Base-by-base conservation (phyloP, 1,140 invertebrate genomes). In the Babylonia areolata region DNA sequence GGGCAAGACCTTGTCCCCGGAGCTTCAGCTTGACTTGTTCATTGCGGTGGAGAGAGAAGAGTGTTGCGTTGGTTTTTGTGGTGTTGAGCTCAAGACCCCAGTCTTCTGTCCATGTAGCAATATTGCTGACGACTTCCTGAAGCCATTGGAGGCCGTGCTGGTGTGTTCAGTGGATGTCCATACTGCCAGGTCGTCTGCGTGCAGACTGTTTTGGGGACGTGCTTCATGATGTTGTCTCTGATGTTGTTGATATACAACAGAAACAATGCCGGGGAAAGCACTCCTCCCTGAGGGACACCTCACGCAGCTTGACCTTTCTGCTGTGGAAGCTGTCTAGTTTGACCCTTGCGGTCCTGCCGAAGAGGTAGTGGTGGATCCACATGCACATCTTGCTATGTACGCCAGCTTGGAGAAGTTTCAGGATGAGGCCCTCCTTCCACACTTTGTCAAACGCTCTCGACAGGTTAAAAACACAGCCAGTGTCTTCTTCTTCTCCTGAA, bases 21-120 rank as follows among this genome's bases (percentile, higher is more conserved):
- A 86, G 85, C 28, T 3, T 82, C 37, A 75, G 40, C 6, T 81
- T 86, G 80, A 73, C 58, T 75, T 46, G 15, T 58, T 86, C 80
- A 35, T 82, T 81, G 33, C 35, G 12, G 79, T 86, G 6, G 80
- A 86, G 51, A 86, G 69, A 11, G 79, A 81, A 82, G 79, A 86
- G 85, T 33, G 58, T 86, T 54, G 85, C 39, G 80, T 46, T 54
- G 28, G 85, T 81, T 37, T 82, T 86, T 0, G 40, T 51, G 37
- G 58, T 82, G 71, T 86, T 86, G 35, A 86, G 64, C 39, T 42
- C 31, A 0, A 86, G 58, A 15, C 73, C 79, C 85, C 79, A 86
- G 33, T 86, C 64, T 5, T 82, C 85, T 73, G 85, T 82, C 85
- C 85, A 82, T 58, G 75, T 23, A 6, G 58, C 64, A n/a, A 86